Conservation (phyloP, 1,140 invertebrate species). For the Bombus sibiricus region DNA sequence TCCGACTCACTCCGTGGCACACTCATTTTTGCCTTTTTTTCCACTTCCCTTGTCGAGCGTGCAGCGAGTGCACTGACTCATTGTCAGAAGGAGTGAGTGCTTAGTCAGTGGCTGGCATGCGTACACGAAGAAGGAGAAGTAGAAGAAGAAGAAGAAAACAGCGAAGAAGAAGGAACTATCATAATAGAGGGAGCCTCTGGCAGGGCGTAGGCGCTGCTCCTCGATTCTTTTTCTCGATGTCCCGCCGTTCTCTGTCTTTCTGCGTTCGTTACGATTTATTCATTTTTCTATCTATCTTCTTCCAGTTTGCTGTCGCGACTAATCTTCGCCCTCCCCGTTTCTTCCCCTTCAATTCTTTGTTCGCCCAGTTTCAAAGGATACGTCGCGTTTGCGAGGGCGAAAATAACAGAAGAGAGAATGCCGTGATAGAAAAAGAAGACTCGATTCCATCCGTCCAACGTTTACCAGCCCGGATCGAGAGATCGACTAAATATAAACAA, state of each 20-base stretch:
- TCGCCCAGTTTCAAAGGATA: constrained; percentile 35
- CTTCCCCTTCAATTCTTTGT: constrained; percentile 3
- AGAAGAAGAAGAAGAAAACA: constrained; percentile 59
- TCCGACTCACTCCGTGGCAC: constrained; percentile 18
- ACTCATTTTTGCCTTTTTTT: constrained; percentile 56
- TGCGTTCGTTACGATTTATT: constrained; percentile 50
- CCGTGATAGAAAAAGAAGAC: constrained; percentile 51
- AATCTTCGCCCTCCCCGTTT: neutral
- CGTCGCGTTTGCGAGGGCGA: constrained; percentile 67
- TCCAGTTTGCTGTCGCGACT: constrained; percentile 20
- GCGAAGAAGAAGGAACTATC: constrained; percentile 60
- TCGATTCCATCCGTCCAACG: constrained; percentile 69
- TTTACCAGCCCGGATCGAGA: constrained; percentile 75
- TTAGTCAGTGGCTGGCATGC: constrained; percentile 69
- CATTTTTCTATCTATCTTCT: constrained; percentile 56
- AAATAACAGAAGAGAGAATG: constrained; percentile 68
- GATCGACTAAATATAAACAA: constrained; percentile 79
- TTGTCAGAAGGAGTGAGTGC: constrained; percentile 66
- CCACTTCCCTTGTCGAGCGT: constrained; percentile 58
- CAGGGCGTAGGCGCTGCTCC: constrained; percentile 61
- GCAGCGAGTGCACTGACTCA: constrained; percentile 70
- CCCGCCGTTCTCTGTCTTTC: constrained; percentile 50
- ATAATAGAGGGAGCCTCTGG: constrained; percentile 65
- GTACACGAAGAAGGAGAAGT: constrained; percentile 68
- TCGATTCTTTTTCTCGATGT: constrained; percentile 58